phyloP scores from a whole-genome alignment of 2,797 vertebrate genomes.

The Apodemus agrarius region DNA sequence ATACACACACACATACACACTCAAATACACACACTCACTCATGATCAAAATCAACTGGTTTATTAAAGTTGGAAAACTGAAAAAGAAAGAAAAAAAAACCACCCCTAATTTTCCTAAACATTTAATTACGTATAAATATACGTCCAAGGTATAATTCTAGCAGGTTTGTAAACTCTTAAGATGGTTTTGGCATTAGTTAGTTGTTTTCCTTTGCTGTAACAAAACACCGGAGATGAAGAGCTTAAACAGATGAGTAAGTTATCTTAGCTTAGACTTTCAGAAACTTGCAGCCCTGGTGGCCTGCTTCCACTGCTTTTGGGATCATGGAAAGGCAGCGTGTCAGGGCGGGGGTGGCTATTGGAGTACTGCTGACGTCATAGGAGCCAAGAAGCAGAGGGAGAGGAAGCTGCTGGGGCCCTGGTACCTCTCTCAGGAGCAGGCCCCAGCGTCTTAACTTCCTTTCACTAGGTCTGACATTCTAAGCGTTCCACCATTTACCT shows the following conservation, averaged over 20 bases:
- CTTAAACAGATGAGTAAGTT: neutral
- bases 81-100: neutral
- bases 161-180: neutral
- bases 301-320: neutral
- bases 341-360: neutral
- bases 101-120: neutral
- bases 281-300: no score
- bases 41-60: neutral
- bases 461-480: neutral
- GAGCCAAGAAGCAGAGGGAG: neutral
- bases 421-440: neutral
- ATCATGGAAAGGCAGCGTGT: neutral
- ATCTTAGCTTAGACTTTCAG: neutral
- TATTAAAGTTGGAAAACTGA: neutral
- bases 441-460: neutral
- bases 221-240: neutral
- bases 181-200: slow-evolving; percentile 9
- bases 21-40: neutral
- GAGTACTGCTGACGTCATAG: neutral
- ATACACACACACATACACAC: neutral
- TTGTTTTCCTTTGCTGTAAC: neutral
- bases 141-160: neutral
- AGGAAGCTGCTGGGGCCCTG: neutral
- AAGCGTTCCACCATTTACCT: neutral
- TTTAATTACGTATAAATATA: neutral